Conservation (phyloP, 2,888 invertebrate genomes). For the Xestia sexstrigata region DNA sequence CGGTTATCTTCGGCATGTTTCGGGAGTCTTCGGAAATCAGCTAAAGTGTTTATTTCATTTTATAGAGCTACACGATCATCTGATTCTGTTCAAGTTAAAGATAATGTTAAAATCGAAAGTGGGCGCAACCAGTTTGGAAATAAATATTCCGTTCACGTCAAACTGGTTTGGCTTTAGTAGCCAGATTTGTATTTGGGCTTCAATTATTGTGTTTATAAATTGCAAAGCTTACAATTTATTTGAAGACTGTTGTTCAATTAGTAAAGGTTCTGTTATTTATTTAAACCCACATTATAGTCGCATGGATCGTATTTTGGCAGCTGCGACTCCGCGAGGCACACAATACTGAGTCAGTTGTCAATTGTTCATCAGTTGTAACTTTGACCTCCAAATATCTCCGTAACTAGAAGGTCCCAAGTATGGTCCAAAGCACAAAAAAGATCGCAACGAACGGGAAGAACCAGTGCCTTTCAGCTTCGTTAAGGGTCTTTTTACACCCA, state of each 20-base stretch:
- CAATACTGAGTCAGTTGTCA: not conserved
- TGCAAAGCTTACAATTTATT: not conserved
- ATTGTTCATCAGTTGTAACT: not conserved
- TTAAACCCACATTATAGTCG: not conserved
- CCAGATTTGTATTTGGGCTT: conserved; percentile 1
- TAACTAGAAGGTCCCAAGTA: too few relatives aligned
- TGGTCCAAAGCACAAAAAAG: too few relatives aligned
- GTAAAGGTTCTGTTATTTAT: too few relatives aligned
- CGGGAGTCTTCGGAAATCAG: not conserved
- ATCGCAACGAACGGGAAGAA: too few relatives aligned
- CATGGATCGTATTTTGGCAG: not conserved
- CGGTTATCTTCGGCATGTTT: not conserved
- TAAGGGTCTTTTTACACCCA: too few relatives aligned
- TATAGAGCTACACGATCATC: conserved; percentile 4
- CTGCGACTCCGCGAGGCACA: not conserved
- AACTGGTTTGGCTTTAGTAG: conserved; percentile 35
- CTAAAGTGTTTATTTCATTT: conserved; percentile 1
- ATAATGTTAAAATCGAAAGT: conserved; percentile 47
- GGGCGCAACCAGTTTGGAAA: conserved; percentile 38
- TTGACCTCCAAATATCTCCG: too few relatives aligned
- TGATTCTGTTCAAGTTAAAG: conserved; percentile 6
- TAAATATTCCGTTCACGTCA: conserved; percentile 12
- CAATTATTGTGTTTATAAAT: conserved; percentile 12
- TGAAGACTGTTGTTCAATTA: not conserved
- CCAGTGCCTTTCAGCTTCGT: too few relatives aligned